Evolutionary conservation across 2,113 vertebrate genomes (phyloP).

Genomic region (Coptodon bakossiorum): DNA sequence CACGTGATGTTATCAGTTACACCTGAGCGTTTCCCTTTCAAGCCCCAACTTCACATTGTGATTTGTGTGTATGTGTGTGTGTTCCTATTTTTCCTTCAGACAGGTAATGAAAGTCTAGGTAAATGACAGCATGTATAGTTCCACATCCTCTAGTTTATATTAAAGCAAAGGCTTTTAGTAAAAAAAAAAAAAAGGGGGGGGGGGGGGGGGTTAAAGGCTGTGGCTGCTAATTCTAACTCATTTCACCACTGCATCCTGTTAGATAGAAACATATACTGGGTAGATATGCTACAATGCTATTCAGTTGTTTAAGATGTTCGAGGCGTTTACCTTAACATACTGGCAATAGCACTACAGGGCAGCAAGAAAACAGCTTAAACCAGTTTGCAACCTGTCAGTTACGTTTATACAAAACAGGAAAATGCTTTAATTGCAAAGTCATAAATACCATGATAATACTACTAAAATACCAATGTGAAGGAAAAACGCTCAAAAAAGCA

Average conservation of each 20-base stretch:
- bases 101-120: not conserved
- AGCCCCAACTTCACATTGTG: not conserved
- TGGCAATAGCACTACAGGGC: not conserved
- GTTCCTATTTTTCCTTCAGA: not conserved
- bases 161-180: not conserved
- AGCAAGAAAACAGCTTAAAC: not conserved
- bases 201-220: not conserved
- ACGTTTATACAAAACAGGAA: not conserved
- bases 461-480: not conserved
- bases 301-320: not conserved
- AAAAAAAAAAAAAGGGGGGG: fast-evolving
- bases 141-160: not conserved
- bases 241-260: not conserved
- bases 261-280: not conserved
- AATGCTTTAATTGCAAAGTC: not conserved
- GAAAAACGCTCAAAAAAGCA: not conserved
- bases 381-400: not conserved
- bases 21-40: not conserved
- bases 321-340: not conserved
- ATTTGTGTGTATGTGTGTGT: not conserved
- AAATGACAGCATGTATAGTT: not conserved
- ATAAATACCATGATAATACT: not conserved
- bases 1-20: not conserved
- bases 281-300: not conserved
- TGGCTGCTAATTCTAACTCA: not conserved